Percentiles rank a stretch among this genome's conserved stretches.
Conservation (phyloP, 2,888 invertebrate genomes). For the Brachylomia viminalis region DNA sequence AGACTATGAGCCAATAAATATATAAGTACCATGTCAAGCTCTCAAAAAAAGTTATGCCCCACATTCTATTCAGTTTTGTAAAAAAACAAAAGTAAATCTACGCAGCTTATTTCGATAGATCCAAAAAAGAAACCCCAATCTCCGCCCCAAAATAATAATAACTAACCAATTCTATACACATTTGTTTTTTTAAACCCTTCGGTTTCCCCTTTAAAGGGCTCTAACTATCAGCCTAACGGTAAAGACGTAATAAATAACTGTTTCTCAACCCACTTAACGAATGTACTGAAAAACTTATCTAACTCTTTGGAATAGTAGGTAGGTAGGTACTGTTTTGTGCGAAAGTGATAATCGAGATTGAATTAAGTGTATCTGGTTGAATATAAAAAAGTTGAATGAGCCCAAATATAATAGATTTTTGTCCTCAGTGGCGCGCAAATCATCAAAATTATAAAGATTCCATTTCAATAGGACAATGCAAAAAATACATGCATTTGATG, state of each 20-base stretch:
- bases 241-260: constrained; percentile 84
- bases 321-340: constrained; percentile 46
- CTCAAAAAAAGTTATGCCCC: too few species aligned
- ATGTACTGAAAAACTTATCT: constrained; percentile 89
- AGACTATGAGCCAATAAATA: too few species aligned
- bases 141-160: constrained; percentile 24
- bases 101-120: neutral
- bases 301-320: constrained; percentile 71
- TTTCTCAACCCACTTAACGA: constrained; percentile 88
- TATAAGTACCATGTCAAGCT: too few species aligned
- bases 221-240: constrained; percentile 79
- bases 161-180: constrained; percentile 42
- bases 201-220: constrained; percentile 72
- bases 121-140: constrained; percentile 14
- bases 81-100: neutral
- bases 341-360: constrained; percentile 54
- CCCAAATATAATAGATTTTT: neutral
- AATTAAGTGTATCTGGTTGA: neutral
- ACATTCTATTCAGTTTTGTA: neutral
- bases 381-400: neutral
- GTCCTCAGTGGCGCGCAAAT: neutral
- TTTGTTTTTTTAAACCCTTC: constrained; percentile 64
- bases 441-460: too few species aligned
- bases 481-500: too few species aligned
- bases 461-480: too few species aligned